Base-by-base conservation (phyloP, 2,888 invertebrate species). In the Synanthedon vespiformis region DNA sequence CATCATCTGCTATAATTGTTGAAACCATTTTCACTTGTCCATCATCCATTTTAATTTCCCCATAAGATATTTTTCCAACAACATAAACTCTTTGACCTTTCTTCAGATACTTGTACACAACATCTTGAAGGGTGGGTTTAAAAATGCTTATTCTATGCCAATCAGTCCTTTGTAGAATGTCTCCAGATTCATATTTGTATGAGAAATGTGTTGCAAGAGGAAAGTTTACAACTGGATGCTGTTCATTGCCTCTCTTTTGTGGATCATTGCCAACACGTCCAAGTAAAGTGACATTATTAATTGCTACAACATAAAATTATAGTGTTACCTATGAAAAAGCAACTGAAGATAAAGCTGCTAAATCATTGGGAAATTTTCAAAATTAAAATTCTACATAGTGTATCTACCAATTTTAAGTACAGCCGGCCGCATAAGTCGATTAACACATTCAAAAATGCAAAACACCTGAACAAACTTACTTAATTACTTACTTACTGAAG, bases 121-220 rank as follows among this genome's bases (percentile, higher is more conserved):
- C 89, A 34, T 96, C 95, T 44, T 96, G 88, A 2, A 98, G 88
- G 53, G 90, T 89, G 3, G 95, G 96, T 68, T 92, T 95, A 73
- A 97, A 97, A 6, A 97, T 93, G 63, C 94, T 93, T 51, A 97
- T 80, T 64, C 95, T 89, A 77, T 97, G 97, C 97, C 97, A 97
- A 62, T 97, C 96, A 8, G 96, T 96, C 64, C 94, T 92, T 71
- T 96, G 95, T 52, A 93, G 81, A 68, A 93, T 89, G 61, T 95
- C 95, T 4, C 95, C 96, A 70, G 89, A 85, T 65, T 92, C 92
- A 78, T 93, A 92, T 68, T 92, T 93, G 76, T 95, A 96, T 72
- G 94, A 95, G 48, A 90, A 91, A 69, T 96, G 95, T 22, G 97
- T 98, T 3, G 97, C 97, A 52, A 98, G 67, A 0, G 96, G 95